Evolutionary conservation across 2,797 vertebrate species (phyloP).

Genomic region (Lates japonicus): DNA sequence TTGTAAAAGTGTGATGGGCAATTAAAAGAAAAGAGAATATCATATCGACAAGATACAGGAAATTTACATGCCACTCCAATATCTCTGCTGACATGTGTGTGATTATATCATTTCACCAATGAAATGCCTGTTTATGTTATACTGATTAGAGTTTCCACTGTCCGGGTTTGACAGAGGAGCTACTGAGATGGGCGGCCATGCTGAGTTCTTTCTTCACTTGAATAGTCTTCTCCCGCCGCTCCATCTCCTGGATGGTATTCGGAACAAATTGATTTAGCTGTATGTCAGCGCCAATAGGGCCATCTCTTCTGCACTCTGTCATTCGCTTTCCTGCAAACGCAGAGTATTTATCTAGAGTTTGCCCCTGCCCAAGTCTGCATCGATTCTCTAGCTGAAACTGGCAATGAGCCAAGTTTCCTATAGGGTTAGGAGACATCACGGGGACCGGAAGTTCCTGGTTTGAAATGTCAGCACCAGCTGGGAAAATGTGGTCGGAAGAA

Average conservation of each 20-base stretch:
- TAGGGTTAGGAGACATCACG: neutral
- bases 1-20: neutral
- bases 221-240: conserved; percentile 49
- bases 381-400: neutral
- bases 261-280: conserved; percentile 78
- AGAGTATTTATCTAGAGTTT: conserved; percentile 46
- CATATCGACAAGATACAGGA: neutral
- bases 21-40: neutral
- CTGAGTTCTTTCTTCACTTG: conserved; percentile 34
- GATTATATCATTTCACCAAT: conserved; percentile 44
- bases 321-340: conserved; percentile 53
- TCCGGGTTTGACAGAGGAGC: conserved; percentile 17
- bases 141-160: conserved; percentile 16
- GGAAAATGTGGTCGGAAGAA: conserved; percentile 27
- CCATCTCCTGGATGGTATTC: conserved; percentile 58
- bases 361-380: conserved; percentile 21
- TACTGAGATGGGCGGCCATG: conserved; percentile 43
- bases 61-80: neutral
- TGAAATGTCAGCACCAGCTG: conserved; percentile 45
- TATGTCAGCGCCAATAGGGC: conserved; percentile 58
- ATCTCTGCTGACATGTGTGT: conserved; percentile 26
- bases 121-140: conserved; percentile 28
- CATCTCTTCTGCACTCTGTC: conserved; percentile 57
- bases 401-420: neutral
- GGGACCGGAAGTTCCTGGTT: neutral